Percentiles rank a stretch among this genome's conserved stretches.
Conservation (phyloP, 2,888 invertebrate species). For the Nineta flava region DNA sequence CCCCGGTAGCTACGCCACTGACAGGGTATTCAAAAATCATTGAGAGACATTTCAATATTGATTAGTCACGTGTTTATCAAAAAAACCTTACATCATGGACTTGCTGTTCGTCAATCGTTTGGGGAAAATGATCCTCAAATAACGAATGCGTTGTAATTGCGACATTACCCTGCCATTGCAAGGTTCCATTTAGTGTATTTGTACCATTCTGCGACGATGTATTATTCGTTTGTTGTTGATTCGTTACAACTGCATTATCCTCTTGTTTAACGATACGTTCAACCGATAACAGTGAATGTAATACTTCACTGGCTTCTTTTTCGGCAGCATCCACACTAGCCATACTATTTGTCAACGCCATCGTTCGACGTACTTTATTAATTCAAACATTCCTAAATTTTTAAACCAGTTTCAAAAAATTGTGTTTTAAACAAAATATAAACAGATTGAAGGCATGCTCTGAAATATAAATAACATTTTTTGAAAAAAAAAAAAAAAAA, state of each 20-base stretch:
- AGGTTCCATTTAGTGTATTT: constrained; percentile 27
- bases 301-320: constrained; percentile 54
- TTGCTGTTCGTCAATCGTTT: constrained; percentile 27
- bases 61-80: too few species aligned
- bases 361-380: not conserved
- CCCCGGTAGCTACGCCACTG: too few species aligned
- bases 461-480: not conserved
- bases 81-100: constrained; percentile 14
- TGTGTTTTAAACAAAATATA: too few species aligned
- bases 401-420: not conserved
- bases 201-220: not conserved
- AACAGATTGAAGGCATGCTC: too few species aligned
- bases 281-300: constrained; percentile 48
- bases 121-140: constrained; percentile 26
- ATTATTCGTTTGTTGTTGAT: not conserved
- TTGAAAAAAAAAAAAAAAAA: not conserved
- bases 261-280: constrained; percentile 43
- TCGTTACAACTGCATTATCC: not conserved
- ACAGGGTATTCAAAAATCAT: too few species aligned
- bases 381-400: not conserved
- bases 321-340: constrained; percentile 48
- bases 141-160: constrained; percentile 26
- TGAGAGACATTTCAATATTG: too few species aligned
- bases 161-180: constrained; percentile 48
- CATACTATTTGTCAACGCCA: constrained; percentile 30